Evolutionary conservation across 2,888 invertebrate species (phyloP), one percentile per base, ranked within the genome.

Genomic region (Archips xylosteana): DNA sequence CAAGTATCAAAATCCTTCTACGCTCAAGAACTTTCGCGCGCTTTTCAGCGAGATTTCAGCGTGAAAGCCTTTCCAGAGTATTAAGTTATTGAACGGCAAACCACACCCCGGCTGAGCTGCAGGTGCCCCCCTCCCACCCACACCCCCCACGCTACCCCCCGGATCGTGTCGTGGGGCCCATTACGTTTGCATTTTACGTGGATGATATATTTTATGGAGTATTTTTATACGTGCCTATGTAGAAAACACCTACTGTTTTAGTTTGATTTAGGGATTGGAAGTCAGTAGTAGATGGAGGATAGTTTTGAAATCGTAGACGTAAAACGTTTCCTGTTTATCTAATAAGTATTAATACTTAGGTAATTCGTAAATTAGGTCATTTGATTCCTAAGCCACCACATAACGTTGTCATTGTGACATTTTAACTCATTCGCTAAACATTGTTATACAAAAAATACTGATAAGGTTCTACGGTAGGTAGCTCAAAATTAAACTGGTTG

Each of bases 31-130:
- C 71, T 65, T 78, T 76, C 87, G 80, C 80, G 80, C 80, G 87
- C 77, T 85, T 75, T 78, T 78, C 82, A 88, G 92, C 88, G 92
- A 93, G 94, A 94, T 94, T 94, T 94, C 90, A 94, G 89, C 91
- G 88, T 92, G 93, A 92, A 93, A 94, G 92, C 94, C 93, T 94
- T 92, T 90, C 91, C 89, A 92, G 92, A 91, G 94, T 94, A 94
- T 94, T 93, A 94, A 93, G 94, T 94, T 94, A 94, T 94, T 91
- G 94, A 94, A 94, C 94, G 94, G 94, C 94, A 94, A 94, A 94
- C 94, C 94, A 94, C 94, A 94, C 94, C 94, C 94, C 87, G 88
- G 87, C 87, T 87, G 85, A 89, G 92, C 89, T 88, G 89, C 89
- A 88, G 89, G 86, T 86, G 84, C 85, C 88, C 81, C 84, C 80